These are phyloP conservation scores for Tetragonula carbonaria DNA, from an alignment of 2,888 invertebrate genomes.

Conservation along the genomic window DNA sequence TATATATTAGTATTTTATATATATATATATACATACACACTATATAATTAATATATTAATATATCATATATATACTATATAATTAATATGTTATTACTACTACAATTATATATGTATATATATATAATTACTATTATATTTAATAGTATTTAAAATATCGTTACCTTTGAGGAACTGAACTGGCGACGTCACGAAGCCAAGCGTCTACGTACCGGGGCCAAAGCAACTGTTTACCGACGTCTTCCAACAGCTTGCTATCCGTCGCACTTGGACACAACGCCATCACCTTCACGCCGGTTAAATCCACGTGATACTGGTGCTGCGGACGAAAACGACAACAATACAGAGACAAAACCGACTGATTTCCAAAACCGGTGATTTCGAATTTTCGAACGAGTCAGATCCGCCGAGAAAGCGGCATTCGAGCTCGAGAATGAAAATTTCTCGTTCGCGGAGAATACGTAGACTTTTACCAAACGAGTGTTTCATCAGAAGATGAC, in stretches of 20 bases:
- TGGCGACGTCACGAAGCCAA: conserved; percentile 89
- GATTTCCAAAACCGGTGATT: background rate
- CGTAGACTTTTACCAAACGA: too few species aligned
- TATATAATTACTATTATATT: too few species aligned
- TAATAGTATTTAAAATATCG: background rate
- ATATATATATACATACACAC: too few species aligned
- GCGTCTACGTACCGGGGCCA: conserved; percentile 90
- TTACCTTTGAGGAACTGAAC: conserved; percentile 88
- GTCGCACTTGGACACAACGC: conserved; percentile 90
- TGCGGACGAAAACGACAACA: conserved; percentile 72
- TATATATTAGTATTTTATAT: too few species aligned
- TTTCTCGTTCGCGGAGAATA: background rate
- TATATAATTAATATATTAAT: too few species aligned
- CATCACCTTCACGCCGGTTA: conserved; percentile 90
- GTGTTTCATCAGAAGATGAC: too few species aligned
- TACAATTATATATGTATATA: too few species aligned
- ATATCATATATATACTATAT: too few species aligned
- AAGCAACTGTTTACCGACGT: conserved; percentile 89
- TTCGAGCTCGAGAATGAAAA: background rate
- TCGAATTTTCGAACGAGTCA: background rate
- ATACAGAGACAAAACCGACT: background rate
- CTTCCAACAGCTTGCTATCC: conserved; percentile 87
- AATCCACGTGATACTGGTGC: conserved; percentile 90
- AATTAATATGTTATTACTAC: too few species aligned
- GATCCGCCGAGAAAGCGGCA: too few species aligned